phyloP scores from a whole-genome alignment of 1,140 invertebrate genomes.

The Ptiloglossa arizonensis region DNA sequence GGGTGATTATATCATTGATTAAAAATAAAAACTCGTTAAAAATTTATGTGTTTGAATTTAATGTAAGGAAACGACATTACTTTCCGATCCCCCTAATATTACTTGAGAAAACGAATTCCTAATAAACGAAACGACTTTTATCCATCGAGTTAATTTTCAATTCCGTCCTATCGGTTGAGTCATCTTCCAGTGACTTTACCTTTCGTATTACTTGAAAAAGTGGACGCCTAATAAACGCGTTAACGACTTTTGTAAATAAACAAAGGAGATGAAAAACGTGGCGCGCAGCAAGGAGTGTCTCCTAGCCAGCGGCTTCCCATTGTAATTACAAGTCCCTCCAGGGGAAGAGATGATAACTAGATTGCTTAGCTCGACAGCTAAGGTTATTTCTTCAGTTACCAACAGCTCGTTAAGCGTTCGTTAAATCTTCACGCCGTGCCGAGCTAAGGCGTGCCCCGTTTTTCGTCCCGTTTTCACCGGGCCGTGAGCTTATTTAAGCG shows the following conservation, averaged over 20 bases:
- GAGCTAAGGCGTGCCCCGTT: conserved; percentile 28
- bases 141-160: too few species aligned
- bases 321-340: conserved; percentile 6
- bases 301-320: not conserved
- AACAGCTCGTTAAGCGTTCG: conserved; percentile 54
- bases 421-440: conserved; percentile 53
- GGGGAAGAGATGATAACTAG: conserved; percentile 29
- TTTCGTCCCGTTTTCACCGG: conserved; percentile 25
- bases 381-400: conserved; percentile 20
- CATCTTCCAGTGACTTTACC: too few species aligned
- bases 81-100: too few species aligned
- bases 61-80: too few species aligned
- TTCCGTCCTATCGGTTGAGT: too few species aligned
- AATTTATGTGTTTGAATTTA: too few species aligned
- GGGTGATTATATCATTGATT: too few species aligned
- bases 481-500: conserved; percentile 47
- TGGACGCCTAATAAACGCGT: not conserved
- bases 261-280: too few species aligned
- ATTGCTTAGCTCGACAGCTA: conserved; percentile 23
- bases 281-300: not conserved
- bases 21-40: too few species aligned
- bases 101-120: too few species aligned
- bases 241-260: not conserved
- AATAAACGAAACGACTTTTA: too few species aligned
- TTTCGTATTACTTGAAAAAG: not conserved